These are phyloP conservation scores for Ifrita kowaldi DNA, from an alignment of 2,113 vertebrate species.

Conservation along the genomic window DNA sequence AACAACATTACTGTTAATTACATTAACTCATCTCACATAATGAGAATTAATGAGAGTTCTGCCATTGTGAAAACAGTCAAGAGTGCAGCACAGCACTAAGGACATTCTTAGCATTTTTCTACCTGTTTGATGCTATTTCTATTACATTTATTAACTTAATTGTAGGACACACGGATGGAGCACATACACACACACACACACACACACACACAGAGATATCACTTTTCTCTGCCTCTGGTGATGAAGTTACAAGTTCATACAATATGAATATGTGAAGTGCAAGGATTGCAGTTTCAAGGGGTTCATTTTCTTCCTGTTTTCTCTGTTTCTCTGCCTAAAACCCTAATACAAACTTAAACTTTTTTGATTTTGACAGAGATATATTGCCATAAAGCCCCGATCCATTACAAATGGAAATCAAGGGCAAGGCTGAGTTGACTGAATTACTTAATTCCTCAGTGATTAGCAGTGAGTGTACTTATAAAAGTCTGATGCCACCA, in stretches of 20 bases:
- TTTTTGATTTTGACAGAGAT: not conserved
- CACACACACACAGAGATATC: not conserved
- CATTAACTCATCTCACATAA: slow-evolving; percentile 27
- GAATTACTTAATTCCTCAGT: not conserved
- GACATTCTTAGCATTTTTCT: slow-evolving; percentile 16
- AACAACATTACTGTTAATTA: slow-evolving; percentile 3
- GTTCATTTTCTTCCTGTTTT: not conserved
- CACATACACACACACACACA: not conserved
- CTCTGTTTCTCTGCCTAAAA: not conserved
- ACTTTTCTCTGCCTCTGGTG: not conserved
- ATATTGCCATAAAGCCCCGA: not conserved
- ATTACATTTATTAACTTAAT: not conserved
- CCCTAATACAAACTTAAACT: not conserved
- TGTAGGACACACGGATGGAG: not conserved
- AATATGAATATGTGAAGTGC: not conserved
- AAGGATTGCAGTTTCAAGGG: not conserved
- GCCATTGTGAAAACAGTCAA: not conserved
- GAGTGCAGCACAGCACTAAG: not conserved
- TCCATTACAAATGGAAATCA: not conserved
- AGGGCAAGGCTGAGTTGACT: not conserved
- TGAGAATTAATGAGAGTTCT: slow-evolving; percentile 38
- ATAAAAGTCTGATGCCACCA: not conserved
- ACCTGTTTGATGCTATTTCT: not conserved
- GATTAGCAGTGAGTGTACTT: not conserved
- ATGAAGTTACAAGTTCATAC: not conserved